Evolutionary conservation across 2,888 invertebrate species (phyloP), one percentile per base, ranked within the genome.

Genomic region (Elmis aenea): DNA sequence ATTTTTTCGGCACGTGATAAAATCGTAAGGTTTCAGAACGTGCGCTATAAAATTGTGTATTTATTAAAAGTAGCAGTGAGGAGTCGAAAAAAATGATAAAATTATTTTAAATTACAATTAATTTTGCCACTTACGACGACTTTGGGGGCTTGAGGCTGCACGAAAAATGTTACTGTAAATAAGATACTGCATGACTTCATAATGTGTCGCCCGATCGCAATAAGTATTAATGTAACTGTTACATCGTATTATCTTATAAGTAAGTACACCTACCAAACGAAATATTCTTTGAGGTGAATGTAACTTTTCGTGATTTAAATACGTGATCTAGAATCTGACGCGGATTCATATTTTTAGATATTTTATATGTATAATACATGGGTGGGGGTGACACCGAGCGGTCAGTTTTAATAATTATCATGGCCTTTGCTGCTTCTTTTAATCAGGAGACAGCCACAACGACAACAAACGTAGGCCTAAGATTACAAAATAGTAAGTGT

Each of bases 191-290:
- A 28, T 27, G 20, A 18, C 26, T 27, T 50, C 43, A 41, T 49
- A 43, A 46, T 38, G 41, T 43, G 50, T 59, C 55, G 57, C 59
- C 57, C 55, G 50, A 50, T 58, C 57, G 60, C 59, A 59, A 60
- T 58, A 61, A 59, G 57, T 61, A 60, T 61, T 60, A 58, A 41
- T 48, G 40, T 51, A n/a, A n/a, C n/a, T 18, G 18, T 18, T 6
- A 6, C 5, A 18, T 18, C 42, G 40, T 38, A 38, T 33, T 10
- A 32, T 8, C 26, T 31, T 38, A 44, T 18, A 41, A 36, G 33
- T 32, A n/a, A 25, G 23, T 40, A 36, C 39, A 44, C 41, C 47
- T 48, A 48, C 38, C 49, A 47, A 31, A 42, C 41, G 38, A 43
- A 47, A 49, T 54, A 57, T 53, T 54, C 55, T 55, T 46, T 42